Percentiles rank a stretch among this genome's conserved stretches.
Conservation (phyloP, 2,888 invertebrate genomes). For the Melanchra persicariae region DNA sequence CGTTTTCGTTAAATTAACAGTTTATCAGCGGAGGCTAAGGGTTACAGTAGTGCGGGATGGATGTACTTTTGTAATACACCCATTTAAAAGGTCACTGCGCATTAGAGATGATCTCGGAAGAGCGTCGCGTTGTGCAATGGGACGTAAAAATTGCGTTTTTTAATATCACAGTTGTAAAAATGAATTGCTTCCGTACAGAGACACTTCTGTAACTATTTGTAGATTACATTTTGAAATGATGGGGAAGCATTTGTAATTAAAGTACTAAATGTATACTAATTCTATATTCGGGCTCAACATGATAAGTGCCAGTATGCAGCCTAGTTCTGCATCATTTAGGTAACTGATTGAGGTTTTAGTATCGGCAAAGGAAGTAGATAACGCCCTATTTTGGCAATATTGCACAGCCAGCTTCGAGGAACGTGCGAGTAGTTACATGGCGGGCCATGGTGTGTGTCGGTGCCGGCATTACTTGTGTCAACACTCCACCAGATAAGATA, state of each 20-base stretch:
- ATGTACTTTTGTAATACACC: constrained; percentile 8
- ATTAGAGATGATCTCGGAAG: constrained; percentile 25
- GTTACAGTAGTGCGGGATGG: constrained; percentile 37
- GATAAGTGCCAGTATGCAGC: background rate
- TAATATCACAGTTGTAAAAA: constrained; percentile 9
- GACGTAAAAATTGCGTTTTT: background rate
- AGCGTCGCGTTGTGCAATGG: background rate
- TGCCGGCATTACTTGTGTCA: constrained; percentile 30
- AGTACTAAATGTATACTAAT: background rate
- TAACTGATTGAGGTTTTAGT: constrained; percentile 1
- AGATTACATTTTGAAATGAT: no score
- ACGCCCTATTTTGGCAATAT: constrained; percentile 11
- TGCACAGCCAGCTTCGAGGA: background rate
- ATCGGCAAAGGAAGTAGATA: constrained; percentile 21
- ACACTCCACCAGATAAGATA: constrained; percentile 51
- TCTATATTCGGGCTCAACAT: background rate
- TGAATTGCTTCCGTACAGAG: background rate
- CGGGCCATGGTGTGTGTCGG: background rate
- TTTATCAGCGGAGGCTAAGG: constrained; percentile 36
- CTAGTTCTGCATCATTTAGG: background rate
- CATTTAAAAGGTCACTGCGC: constrained; percentile 43
- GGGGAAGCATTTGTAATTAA: background rate
- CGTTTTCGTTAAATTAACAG: constrained; percentile 38
- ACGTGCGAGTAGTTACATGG: background rate
- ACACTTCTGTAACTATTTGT: background rate